These are phyloP conservation scores for Trachemys scripta DNA, from an alignment of 2,113 vertebrate genomes.

Conservation along the genomic window DNA sequence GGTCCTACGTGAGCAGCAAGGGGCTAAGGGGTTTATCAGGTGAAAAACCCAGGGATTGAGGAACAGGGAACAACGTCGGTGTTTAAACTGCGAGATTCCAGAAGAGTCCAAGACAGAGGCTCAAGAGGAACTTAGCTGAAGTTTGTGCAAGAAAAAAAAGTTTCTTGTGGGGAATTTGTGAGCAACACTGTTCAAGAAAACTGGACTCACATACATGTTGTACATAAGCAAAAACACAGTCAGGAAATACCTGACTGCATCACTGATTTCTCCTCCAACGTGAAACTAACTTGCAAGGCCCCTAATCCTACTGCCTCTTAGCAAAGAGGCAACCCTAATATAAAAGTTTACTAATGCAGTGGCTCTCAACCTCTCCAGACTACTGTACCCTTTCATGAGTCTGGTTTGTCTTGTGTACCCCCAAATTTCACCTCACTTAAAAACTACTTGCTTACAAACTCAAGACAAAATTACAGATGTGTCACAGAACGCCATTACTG, in stretches of 20 bases:
- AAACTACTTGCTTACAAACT: too few relatives aligned
- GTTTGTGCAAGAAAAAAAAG: neutral
- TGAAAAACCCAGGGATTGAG: neutral
- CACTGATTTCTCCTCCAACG: rapidly evolving
- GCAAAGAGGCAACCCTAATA: neutral
- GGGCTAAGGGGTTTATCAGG: neutral
- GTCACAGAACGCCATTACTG: too few relatives aligned
- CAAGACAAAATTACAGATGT: too few relatives aligned
- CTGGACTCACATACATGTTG: neutral
- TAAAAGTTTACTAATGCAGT: neutral
- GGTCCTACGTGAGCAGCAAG: neutral
- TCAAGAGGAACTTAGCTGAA: neutral
- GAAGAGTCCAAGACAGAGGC: neutral
- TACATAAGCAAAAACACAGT: neutral
- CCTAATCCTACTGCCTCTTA: neutral
- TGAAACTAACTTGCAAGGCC: neutral
- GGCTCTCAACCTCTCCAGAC: too few relatives aligned
- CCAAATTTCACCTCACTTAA: too few relatives aligned
- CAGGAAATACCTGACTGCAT: neutral
- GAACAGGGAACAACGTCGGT: neutral
- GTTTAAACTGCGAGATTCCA: neutral
- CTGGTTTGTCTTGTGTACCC: too few relatives aligned
- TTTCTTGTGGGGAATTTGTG: rapidly evolving
- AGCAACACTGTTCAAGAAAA: neutral
- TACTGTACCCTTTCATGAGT: too few relatives aligned